A percentile compares a stretch with the other conserved stretches of the same genome.
These are phyloP conservation scores for Bimastos eiseni DNA, from an alignment of 2,888 invertebrate species.

Conservation along the genomic window DNA sequence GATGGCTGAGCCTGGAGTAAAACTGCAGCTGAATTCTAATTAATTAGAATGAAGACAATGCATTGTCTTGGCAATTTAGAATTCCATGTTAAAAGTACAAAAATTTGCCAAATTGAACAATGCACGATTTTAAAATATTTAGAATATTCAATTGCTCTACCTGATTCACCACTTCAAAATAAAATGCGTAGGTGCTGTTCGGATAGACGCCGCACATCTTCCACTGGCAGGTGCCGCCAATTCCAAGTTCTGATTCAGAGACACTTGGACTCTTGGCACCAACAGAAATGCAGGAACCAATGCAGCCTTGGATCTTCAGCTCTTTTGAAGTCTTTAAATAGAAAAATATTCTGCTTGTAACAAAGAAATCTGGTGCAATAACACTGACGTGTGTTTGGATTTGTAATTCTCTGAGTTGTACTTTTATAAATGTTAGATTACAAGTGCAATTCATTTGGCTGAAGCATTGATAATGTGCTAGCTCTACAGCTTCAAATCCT, in stretches of 20 bases:
- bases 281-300: conserved; percentile 92
- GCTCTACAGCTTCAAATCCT: no score
- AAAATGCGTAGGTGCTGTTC: conserved; percentile 86
- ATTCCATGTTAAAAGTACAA: neutral
- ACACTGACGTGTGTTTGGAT: no score
- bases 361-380: neutral
- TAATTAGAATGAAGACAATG: neutral
- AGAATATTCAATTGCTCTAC: conserved; percentile 45
- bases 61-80: neutral
- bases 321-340: conserved; percentile 78
- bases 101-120: neutral
- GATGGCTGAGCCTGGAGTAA: neutral
- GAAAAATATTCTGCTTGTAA: neutral
- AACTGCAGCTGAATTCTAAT: neutral
- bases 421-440: neutral
- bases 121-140: neutral
- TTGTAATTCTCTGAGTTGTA: neutral
- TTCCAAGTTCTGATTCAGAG: conserved; percentile 94
- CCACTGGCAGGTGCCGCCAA: conserved; percentile 97
- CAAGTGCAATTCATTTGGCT: neutral
- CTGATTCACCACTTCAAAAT: conserved; percentile 81
- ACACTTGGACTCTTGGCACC: conserved; percentile 89
- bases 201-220: conserved; percentile 93
- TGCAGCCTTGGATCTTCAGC: conserved; percentile 90
- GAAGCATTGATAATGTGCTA: neutral